Percentiles rank a stretch among this genome's conserved stretches.
Evolutionary conservation across 1,140 invertebrate species (phyloP).

Genomic region (Neelides sp.): DNA sequence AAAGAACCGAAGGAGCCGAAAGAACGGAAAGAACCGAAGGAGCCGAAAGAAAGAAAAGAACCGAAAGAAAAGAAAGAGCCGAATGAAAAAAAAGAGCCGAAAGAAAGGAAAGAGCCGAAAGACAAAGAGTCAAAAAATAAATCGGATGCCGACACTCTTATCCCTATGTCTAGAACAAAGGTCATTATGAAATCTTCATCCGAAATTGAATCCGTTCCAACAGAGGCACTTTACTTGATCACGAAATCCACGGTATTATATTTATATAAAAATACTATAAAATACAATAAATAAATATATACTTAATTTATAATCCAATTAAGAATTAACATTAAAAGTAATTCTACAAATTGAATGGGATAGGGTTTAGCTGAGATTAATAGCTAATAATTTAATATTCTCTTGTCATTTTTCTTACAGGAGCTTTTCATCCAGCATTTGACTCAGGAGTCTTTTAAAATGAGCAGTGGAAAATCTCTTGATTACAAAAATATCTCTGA

Average conservation of each 20-base stretch:
- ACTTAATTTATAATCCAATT: conserved; percentile 7
- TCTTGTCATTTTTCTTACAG: conserved; percentile 35
- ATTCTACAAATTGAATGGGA: background rate
- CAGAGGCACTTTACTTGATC: conserved; percentile 56
- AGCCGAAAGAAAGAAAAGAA: too few species aligned
- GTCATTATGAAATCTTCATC: conserved; percentile 79
- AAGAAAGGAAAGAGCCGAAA: background rate
- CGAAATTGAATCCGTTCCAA: conserved; percentile 60
- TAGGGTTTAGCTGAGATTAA: background rate
- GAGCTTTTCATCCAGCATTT: conserved; percentile 55
- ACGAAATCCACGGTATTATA: conserved; percentile 57
- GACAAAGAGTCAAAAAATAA: conserved; percentile 1
- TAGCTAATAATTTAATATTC: conserved; percentile 12
- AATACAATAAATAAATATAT: too few species aligned
- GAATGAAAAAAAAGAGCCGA: background rate
- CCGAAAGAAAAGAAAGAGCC: background rate
- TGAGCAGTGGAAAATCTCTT: conserved; percentile 38
- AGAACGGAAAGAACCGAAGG: too few species aligned
- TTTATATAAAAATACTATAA: background rate
- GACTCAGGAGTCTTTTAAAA: conserved; percentile 45
- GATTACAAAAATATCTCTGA: conserved; percentile 58
- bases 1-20: too few species aligned
- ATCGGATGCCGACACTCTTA: conserved; percentile 32
- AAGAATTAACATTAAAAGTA: background rate
- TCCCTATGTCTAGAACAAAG: conserved; percentile 59